phyloP scores from a whole-genome alignment of 1,140 invertebrate species.

The Globodera ellingtonae region DNA sequence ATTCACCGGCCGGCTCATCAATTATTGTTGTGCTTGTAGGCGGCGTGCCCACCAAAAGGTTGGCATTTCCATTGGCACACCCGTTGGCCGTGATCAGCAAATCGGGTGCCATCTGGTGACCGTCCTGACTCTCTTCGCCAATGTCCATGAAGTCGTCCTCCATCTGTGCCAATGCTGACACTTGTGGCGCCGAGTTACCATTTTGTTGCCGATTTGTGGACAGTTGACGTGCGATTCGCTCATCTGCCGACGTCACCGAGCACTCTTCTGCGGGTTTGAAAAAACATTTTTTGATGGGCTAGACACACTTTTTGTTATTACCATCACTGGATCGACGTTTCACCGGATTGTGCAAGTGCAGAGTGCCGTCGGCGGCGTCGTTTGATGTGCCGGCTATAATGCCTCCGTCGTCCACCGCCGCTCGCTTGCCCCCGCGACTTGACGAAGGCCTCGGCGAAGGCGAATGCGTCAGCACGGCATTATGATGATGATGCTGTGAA shows the following conservation, averaged over 20 bases:
- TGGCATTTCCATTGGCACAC: conserved; percentile 12
- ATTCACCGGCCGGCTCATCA: conserved; percentile 36
- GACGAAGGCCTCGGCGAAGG: conserved; percentile 14
- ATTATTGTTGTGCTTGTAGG: conserved; percentile 43
- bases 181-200: neutral
- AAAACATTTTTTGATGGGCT: neutral
- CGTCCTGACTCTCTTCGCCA: neutral
- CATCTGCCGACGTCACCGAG: neutral
- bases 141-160: conserved; percentile 22
- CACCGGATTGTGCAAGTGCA: conserved; percentile 31
- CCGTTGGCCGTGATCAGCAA: conserved; percentile 24
- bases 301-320: neutral
- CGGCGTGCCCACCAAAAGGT: conserved; percentile 36
- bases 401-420: neutral
- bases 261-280: neutral
- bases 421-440: conserved; percentile 27
- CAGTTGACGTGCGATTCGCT: neutral
- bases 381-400: conserved; percentile 10
- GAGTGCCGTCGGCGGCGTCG: neutral
- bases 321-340: conserved; percentile 41
- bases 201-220: neutral
- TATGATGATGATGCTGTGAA: neutral
- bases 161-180: conserved; percentile 5
- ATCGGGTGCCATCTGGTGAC: neutral
- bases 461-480: neutral